Conservation (phyloP, 2,113 vertebrate genomes). For the Rhea americana region DNA sequence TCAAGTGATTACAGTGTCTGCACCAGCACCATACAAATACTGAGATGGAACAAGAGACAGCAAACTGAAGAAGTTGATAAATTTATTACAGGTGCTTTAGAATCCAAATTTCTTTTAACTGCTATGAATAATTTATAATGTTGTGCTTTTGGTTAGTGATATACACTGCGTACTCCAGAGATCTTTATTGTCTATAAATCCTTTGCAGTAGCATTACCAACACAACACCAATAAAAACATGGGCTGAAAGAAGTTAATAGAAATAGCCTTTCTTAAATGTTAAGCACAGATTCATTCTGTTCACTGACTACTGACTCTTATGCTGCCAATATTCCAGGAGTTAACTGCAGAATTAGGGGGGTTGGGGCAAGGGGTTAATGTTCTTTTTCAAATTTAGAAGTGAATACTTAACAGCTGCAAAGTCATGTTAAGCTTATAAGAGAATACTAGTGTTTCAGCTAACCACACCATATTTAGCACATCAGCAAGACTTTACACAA, state of each 20-base stretch:
- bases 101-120: neutral
- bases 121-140: neutral
- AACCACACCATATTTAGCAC: neutral
- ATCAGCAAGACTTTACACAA: neutral
- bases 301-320: neutral
- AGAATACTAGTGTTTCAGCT: neutral
- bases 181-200: neutral
- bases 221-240: neutral
- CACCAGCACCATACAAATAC: neutral
- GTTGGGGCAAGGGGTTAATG: neutral
- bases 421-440: neutral
- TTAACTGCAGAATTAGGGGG: neutral
- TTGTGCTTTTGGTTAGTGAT: neutral
- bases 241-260: neutral
- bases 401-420: neutral
- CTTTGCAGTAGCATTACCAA: neutral
- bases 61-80: neutral
- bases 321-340: neutral
- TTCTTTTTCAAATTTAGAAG: conserved; percentile 6
- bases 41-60: neutral
- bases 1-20: neutral
- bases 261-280: neutral
- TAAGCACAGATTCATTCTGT: neutral
- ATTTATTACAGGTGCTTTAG: neutral
- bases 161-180: neutral